Evolutionary conservation across 2,797 vertebrate species (phyloP), one percentile per base, ranked within the genome.

Genomic region (Tolypeutes matacus): DNA sequence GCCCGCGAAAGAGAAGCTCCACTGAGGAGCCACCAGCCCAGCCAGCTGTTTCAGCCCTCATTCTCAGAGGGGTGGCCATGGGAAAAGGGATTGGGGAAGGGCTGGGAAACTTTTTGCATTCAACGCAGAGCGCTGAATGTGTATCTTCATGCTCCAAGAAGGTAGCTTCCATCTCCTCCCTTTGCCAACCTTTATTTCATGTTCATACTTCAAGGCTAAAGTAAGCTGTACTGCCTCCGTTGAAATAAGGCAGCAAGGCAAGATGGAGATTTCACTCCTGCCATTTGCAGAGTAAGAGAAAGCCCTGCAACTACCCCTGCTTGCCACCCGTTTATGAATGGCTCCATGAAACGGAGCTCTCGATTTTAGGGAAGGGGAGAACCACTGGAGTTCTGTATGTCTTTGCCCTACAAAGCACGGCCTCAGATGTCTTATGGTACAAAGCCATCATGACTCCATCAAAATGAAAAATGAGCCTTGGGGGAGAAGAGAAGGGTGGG

Each of bases 181-280:
- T 76, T 81, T 83, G 86, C 78, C 89, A 95, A 80, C 27, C 53
- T 86, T 78, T 64, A 82, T 77, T 73, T 82, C 53, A 62, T 84
- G 95, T 96, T 94, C 95, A 93, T 67, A 89, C 88, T 89, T 96
- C 76, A 73, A 85, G 86, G 76, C 83, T 92, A 72, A 93, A 51
- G 69, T 89, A 89, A 93, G 60, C 93, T 60, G 78, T 67, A 83
- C 75, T 78, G 73, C 70, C 85, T 96, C 77, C 13, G 39, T 92
- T 69, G 91, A 86, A 92, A 89, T 49, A 29, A 65, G 85, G 65
- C 65, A 72, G 21, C n/a, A 31, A 39, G 76, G 77, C 70, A 91
- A 93, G 62, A 86, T 8, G 36, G 84, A 82, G 65, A 77, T 20
- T 51, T 82, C 7, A n/a, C 20, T 93, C 34, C 89, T 62, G 14